phyloP scores from a whole-genome alignment of 2,797 vertebrate species.

The Oryzias dopingdopingensis region DNA sequence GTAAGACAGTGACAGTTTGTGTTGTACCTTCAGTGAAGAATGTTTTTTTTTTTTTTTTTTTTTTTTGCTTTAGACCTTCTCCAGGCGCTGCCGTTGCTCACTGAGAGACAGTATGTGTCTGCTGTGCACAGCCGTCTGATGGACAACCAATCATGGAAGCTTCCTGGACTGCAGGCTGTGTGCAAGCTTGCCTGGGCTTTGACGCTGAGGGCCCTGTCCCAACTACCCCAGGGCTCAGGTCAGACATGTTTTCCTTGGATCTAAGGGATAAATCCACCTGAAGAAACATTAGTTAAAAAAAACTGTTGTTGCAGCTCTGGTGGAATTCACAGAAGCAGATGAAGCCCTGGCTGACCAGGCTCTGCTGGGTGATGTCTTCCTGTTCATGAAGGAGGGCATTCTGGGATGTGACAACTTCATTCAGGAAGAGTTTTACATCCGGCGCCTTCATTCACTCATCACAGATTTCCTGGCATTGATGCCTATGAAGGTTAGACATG shows the following conservation, averaged over 20 bases:
- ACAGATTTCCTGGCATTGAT: slow-evolving; percentile 97
- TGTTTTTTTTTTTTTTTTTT: no score
- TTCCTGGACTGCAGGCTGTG: slow-evolving; percentile 91
- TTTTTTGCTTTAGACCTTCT: slow-evolving; percentile 81
- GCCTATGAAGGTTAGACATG: slow-evolving; percentile 91
- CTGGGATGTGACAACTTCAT: slow-evolving; percentile 87
- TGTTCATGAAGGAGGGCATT: slow-evolving; percentile 93
- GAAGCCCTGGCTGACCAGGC: slow-evolving; percentile 92
- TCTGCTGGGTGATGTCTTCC: slow-evolving; percentile 87
- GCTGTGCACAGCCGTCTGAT: slow-evolving; percentile 89
- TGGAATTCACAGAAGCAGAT: slow-evolving; percentile 96
- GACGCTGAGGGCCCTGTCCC: slow-evolving; percentile 90
- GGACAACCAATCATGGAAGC: slow-evolving; percentile 89
- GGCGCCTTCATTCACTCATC: slow-evolving; percentile 90
- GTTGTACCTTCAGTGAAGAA: no score
- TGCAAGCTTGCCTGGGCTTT: slow-evolving; percentile 93
- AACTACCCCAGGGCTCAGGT: slow-evolving; percentile 93
- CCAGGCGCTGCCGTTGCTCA: slow-evolving; percentile 86
- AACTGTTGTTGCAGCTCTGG: slow-evolving; percentile 75
- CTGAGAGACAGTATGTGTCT: slow-evolving; percentile 91
- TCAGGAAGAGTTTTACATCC: slow-evolving; percentile 94
- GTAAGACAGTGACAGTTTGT: neutral
- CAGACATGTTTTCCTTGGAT: slow-evolving; percentile 1
- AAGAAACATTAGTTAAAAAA: neutral
- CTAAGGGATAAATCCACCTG: neutral